Evolutionary conservation across 2,888 invertebrate genomes (phyloP), one percentile per base, ranked within the genome.

Genomic region (Phytoseiulus persimilis): DNA sequence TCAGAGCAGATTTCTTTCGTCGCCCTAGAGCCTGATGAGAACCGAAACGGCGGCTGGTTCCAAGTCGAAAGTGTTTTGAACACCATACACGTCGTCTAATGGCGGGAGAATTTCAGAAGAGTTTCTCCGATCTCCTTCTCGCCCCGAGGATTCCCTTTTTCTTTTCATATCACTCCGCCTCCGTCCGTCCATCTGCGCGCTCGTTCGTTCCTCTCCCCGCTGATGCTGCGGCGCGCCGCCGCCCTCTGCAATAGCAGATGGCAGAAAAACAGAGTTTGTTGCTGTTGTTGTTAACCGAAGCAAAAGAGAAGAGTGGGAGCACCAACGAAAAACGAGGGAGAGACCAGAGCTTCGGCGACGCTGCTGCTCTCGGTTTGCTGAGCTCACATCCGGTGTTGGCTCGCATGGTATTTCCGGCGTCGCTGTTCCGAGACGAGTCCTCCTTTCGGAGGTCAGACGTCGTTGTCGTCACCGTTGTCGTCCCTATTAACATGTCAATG

Each of bases 401-500:
- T 65, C 65, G 65, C 65, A 65, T 65, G 65, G 65, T 65, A 65
- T 65, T 65, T 65, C 65, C 65, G 65, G 65, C 65, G 65, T 28
- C 65, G 65, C 65, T 65, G 65, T 65, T 65, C 65, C 65, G 65
- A 65, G 65, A 65, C 65, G 65, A 65, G 65, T 65, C 65, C 23
- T 65, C 18, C 65, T 2, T 65, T 65, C 65, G 65, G 65, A 23
- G 65, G 65, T 65, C 65, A 65, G 65, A 65, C 65, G 65, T 65
- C 65, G 65, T 39, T 39, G 39, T 28, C 65, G 65, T 87, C 87
- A 84, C 32, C 84, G 32, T 32, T 32, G 33, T 33, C 39, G 87
- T 33, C 23, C 87, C 33, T 87, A 87, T 87, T 87, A 87, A 32
- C 87, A 87, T 87, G 87, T 87, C 87, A 87, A 87, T 87, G 87